Percentiles rank a stretch among this genome's conserved stretches.
Conservation (phyloP, 1,140 invertebrate genomes). For the Orchesella cincta region DNA sequence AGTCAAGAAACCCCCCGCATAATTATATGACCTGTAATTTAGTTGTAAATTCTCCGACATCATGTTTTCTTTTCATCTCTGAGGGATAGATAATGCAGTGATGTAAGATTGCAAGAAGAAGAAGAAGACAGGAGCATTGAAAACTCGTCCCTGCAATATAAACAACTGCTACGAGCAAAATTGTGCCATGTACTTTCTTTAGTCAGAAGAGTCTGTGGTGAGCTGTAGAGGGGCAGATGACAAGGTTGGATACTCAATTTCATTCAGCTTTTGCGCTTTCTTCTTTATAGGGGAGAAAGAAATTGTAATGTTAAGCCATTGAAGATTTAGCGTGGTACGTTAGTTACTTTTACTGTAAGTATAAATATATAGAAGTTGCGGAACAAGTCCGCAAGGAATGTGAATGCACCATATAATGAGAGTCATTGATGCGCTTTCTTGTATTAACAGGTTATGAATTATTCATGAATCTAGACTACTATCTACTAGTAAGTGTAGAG, state of each 20-base stretch:
- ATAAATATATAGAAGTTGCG: no score
- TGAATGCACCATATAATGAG: neutral
- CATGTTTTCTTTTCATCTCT: neutral
- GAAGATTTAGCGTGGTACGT: no score
- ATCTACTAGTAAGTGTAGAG: constrained; percentile 4
- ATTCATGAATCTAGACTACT: constrained; percentile 17
- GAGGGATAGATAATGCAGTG: neutral
- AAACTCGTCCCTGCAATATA: neutral
- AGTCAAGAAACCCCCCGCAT: neutral
- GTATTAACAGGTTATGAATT: constrained; percentile 26
- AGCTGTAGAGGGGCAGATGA: neutral
- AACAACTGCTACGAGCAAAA: neutral
- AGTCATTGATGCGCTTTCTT: constrained; percentile 28
- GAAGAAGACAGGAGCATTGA: neutral
- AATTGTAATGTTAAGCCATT: neutral
- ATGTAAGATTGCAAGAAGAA: neutral
- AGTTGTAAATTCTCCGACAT: neutral
- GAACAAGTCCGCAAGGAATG: neutral
- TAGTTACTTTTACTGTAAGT: no score
- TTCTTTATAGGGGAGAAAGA: neutral
- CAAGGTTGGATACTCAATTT: neutral
- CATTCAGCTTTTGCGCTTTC: neutral
- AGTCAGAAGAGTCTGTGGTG: neutral
- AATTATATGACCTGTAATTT: neutral
- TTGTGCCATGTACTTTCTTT: neutral